Evolutionary conservation across 2,113 vertebrate genomes (phyloP), one percentile per base, ranked within the genome.

Genomic region (Sorex araneus): DNA sequence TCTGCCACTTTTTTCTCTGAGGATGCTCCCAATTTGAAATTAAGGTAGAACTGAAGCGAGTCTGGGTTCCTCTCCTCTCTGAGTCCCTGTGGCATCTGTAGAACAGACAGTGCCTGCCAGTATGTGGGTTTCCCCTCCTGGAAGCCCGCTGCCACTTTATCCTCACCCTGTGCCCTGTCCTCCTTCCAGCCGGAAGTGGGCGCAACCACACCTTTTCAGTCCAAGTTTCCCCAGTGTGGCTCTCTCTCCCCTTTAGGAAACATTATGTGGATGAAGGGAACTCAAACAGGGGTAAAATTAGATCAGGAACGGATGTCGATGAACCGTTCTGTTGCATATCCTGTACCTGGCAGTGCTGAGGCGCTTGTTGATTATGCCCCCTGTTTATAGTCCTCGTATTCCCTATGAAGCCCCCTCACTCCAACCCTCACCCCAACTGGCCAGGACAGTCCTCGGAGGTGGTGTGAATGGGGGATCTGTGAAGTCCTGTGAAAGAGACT

Each of bases 81-180:
- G 34, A 34, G 84, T 32, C 32, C 80, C 1, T 1, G 30, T 27
- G 45, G 23, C 84, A 78, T 93, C 84, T 19, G 89, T 79, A 32
- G 77, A 83, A 84, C 9, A 90, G 91, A 81, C 12, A 57, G 18
- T 60, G 57, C 57, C 57, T 21, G 57, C 18, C 57, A 23, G 57
- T 60, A 3, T 60, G 19, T 10, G 50, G 50, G 50, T 8, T 54
- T 54, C 16, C 50, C 50, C 16, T n/a, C 40, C 40, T 40, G 40
- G 7, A 4, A 60, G 57, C 57, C 19, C 66, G 64, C 5, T 18
- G 77, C 57, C 88, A 74, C 19, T 27, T 90, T 73, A 6, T 86
- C 50, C 69, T 88, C 19, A 0, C 0, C 82, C 74, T 19, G 43
- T 2, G 3, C 9, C 43, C 16, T 23, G n/a, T 43, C 7, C 0